Evolutionary conservation across 2,888 invertebrate species (phyloP).

Genomic region (Nomada goodeniana): DNA sequence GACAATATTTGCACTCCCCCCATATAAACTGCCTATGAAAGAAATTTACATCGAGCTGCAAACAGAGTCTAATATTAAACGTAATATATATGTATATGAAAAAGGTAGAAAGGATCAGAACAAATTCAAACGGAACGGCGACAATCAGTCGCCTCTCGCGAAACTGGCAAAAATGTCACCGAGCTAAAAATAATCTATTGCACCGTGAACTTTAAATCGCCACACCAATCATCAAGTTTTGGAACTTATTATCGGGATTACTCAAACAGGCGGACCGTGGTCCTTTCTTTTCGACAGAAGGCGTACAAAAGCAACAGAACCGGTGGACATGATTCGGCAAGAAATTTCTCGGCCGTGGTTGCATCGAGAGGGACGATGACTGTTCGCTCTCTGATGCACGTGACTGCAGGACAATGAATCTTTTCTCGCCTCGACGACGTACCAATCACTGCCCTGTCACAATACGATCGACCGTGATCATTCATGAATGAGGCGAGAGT

Average conservation of each 20-base stretch:
- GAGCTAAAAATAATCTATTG: not conserved
- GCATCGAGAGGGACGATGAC: constrained; percentile 70
- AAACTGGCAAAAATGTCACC: not conserved
- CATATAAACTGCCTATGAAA: no score
- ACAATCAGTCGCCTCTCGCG: no score
- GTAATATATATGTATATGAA: no score
- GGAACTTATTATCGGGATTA: constrained; percentile 8
- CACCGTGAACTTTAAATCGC: not conserved
- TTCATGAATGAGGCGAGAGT: constrained; percentile 70
- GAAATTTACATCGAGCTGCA: no score
- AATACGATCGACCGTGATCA: constrained; percentile 74
- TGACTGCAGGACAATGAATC: constrained; percentile 73
- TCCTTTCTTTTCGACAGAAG: constrained; percentile 24
- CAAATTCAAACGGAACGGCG: no score
- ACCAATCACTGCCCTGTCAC: constrained; percentile 74
- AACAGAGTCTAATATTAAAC: no score
- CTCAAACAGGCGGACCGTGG: constrained; percentile 4
- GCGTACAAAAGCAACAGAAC: constrained; percentile 38
- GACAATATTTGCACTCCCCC: no score
- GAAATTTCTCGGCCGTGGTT: constrained; percentile 62
- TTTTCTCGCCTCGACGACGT: constrained; percentile 69
- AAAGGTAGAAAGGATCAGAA: no score
- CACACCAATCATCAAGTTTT: not conserved
- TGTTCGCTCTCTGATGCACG: constrained; percentile 72
- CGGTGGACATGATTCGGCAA: constrained; percentile 70